A percentile compares a stretch with the other conserved stretches of the same genome.
Conservation (phyloP, 2,113 vertebrate genomes). For the Arvicanthis niloticus region DNA sequence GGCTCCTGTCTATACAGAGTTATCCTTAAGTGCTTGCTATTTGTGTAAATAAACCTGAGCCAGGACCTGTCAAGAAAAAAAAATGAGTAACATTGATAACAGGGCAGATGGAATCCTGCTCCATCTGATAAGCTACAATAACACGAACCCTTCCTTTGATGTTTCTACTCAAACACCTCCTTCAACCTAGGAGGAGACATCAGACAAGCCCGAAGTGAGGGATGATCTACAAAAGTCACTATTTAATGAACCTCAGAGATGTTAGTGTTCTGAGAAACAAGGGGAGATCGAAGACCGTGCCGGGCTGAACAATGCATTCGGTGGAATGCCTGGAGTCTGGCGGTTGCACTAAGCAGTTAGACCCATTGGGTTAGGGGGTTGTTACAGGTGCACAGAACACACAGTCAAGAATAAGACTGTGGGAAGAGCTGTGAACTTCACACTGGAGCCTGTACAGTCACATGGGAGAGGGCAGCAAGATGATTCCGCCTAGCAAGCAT, state of each 20-base stretch:
- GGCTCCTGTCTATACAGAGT: not conserved
- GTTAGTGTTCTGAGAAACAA: not conserved
- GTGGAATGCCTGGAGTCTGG: not conserved
- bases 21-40: not conserved
- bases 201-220: not conserved
- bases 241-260: not conserved
- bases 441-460: accelerated
- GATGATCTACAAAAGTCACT: not conserved
- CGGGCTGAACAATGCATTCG: not conserved
- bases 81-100: not conserved
- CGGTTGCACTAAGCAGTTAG: not conserved
- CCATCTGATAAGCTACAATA: not conserved
- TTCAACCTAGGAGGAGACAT: not conserved
- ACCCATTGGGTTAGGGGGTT: not conserved
- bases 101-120: not conserved
- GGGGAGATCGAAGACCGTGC: not conserved
- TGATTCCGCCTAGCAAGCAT: not conserved
- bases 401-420: not conserved
- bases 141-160: not conserved
- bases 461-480: not conserved
- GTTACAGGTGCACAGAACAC: not conserved
- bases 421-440: not conserved
- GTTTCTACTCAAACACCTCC: not conserved
- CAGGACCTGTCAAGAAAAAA: not conserved
- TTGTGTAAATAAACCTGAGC: conserved; percentile 1